Conservation (phyloP, 1,140 invertebrate genomes). For the Meloidogyne chitwoodi region DNA sequence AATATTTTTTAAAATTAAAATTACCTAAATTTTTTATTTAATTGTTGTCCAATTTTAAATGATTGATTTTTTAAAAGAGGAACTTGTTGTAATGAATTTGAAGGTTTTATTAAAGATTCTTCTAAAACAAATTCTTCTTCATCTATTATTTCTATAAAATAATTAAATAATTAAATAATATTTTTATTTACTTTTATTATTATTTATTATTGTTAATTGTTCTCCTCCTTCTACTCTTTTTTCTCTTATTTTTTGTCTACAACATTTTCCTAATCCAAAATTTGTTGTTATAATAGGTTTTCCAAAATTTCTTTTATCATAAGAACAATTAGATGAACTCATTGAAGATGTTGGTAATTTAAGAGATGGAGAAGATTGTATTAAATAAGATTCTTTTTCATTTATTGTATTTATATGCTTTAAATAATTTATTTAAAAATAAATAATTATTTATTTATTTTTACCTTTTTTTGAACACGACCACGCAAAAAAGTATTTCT, state of each 20-base stretch:
- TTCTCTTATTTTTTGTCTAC: not conserved
- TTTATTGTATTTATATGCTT: not conserved
- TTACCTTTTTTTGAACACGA: constrained; percentile 21
- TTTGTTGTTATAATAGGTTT: not conserved
- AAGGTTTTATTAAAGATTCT: not conserved
- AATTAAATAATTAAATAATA: not conserved
- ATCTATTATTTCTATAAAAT: not conserved
- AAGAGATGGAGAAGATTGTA: not conserved
- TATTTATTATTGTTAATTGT: no score
- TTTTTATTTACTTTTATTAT: no score
- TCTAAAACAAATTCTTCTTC: not conserved
- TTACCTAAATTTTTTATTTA: not conserved
- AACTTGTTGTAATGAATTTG: not conserved
- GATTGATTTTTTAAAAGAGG: not conserved
- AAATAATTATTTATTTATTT: not conserved
- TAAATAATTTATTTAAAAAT: not conserved
- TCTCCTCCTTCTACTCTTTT: not conserved
- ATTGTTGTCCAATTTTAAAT: not conserved
- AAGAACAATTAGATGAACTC: not conserved
- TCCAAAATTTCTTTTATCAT: not conserved
- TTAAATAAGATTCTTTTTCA: not conserved
- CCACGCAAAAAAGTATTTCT: constrained; percentile 25
- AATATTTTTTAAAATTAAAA: not conserved
- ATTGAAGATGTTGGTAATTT: constrained; percentile 5
- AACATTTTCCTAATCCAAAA: not conserved